Percentiles rank a stretch among this genome's conserved stretches.
phyloP scores from a whole-genome alignment of 2,113 vertebrate genomes.

The Pollimyrus isidori region DNA sequence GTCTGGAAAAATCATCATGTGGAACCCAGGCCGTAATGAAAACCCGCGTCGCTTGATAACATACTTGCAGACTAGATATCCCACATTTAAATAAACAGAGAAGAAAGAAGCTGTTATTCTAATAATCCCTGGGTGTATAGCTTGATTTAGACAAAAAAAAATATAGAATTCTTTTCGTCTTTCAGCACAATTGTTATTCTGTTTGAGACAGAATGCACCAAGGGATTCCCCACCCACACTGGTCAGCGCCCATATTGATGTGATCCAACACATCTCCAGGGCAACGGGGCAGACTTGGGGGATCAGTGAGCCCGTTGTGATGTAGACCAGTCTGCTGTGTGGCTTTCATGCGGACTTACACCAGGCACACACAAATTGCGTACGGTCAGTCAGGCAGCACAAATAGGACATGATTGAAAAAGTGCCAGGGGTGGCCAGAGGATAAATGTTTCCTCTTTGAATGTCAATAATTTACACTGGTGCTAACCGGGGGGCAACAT shows the following conservation, averaged over 20 bases:
- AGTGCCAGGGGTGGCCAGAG: slow-evolving; percentile 45
- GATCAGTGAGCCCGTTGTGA: slow-evolving; percentile 32
- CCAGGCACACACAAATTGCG: slow-evolving; percentile 43
- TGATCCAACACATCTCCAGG: slow-evolving; percentile 19
- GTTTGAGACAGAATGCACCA: slow-evolving; percentile 20
- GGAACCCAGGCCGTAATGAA: neutral
- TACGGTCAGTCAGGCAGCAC: slow-evolving; percentile 55
- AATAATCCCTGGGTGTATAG: slow-evolving; percentile 41
- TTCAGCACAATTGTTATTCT: slow-evolving; percentile 35
- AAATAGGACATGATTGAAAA: slow-evolving; percentile 51
- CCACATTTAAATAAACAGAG: neutral
- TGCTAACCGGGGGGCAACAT: slow-evolving; percentile 36
- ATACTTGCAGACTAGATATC: slow-evolving; percentile 8
- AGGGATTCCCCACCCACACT: slow-evolving; percentile 30
- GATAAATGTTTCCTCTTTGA: slow-evolving; percentile 51
- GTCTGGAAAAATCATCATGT: neutral
- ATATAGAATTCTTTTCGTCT: slow-evolving; percentile 33
- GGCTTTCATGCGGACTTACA: slow-evolving; percentile 52
- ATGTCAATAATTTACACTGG: slow-evolving; percentile 61
- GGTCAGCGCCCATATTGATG: slow-evolving; percentile 43
- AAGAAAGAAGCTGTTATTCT: slow-evolving; percentile 33
- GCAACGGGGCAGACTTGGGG: slow-evolving; percentile 7
- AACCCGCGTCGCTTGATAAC: neutral
- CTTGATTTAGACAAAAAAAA: slow-evolving; percentile 45
- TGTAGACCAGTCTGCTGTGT: slow-evolving; percentile 31